Evolutionary conservation across 1,140 invertebrate genomes (phyloP).

Genomic region (Aphelinus certus): DNA sequence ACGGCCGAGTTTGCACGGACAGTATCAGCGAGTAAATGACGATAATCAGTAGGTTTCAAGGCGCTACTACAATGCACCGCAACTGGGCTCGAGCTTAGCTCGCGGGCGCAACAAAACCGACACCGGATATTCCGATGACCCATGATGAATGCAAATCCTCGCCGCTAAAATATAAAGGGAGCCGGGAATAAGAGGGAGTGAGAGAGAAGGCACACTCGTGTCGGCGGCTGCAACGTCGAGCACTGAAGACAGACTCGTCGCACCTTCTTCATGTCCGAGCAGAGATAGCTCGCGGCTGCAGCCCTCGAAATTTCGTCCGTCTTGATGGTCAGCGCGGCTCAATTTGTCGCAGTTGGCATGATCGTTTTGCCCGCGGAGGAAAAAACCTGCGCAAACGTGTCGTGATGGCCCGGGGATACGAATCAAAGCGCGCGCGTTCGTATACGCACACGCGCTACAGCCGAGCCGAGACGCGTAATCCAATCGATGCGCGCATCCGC

Average conservation of each 20-base stretch:
- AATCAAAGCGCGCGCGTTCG: not conserved
- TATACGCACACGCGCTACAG: not conserved
- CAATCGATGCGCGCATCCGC: not conserved
- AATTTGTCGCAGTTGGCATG: slow-evolving; percentile 15
- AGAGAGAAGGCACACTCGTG: too few relatives aligned
- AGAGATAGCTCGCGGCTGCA: not conserved
- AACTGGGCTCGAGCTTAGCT: not conserved
- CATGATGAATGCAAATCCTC: slow-evolving; percentile 3
- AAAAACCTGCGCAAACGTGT: not conserved
- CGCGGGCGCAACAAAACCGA: not conserved
- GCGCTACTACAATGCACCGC: too few relatives aligned
- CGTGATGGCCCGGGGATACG: slow-evolving; percentile 29
- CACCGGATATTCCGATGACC: not conserved
- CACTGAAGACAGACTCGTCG: not conserved
- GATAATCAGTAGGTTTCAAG: too few relatives aligned
- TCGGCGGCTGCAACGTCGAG: too few relatives aligned
- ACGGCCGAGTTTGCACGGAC: too few relatives aligned
- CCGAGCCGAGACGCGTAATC: not conserved
- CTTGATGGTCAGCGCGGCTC: not conserved
- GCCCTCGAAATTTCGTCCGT: not conserved
- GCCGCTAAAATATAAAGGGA: not conserved
- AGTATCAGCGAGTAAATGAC: too few relatives aligned
- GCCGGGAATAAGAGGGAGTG: too few relatives aligned
- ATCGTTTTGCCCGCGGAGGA: not conserved
- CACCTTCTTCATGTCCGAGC: not conserved